Base-by-base conservation (phyloP, 2,888 invertebrate genomes). In the Rhagium mordax region DNA sequence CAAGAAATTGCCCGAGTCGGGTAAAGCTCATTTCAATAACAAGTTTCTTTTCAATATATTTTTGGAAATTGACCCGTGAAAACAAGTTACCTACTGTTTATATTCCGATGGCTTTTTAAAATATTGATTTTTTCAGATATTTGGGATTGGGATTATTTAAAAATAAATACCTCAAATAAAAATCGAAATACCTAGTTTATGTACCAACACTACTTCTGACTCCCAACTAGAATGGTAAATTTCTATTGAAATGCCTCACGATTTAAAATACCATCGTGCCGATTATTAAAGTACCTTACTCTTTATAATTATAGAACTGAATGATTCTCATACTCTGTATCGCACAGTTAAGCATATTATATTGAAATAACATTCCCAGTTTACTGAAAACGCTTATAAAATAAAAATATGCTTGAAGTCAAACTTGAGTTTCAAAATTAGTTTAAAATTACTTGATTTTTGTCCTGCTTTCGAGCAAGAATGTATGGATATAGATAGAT, bases 191-290 rank as follows among this genome's bases (percentile, higher is more conserved):
- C 20, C n/a, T n/a, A n/a, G n/a, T n/a, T 47, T 61, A 61, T 61
- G 61, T 47, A 47, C 21, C 61, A 61, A 61, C 47, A 16, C 33
- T 33, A 33, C 16, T 18, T 15, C 27, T 21, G 29, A 6, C 33
- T 33, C 3, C 33, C n/a, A 20, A 47, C 41, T 47, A 61, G 61
- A 61, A 47, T 21, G 61, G 47, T 48, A 18, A 13, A 41, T 33
- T 60, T 60, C 18, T 20, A 41, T 60, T 20, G 60, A 21, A 61
- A 61, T 61, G 61, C 10, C 41, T 61, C 61, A 61, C 61, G 61
- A 61, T n/a, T 61, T 20, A 29, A 61, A 61, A 61, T 61, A 61
- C 24, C 61, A 61, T 13, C 59, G 29, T n/a, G 59, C 47, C 33
- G 60, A 41, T 60, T 60, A 60, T 60, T 59, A n/a, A 59, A 59